These are phyloP conservation scores for Morone saxatilis DNA, from an alignment of 2,113 vertebrate genomes.

Conservation along the genomic window DNA sequence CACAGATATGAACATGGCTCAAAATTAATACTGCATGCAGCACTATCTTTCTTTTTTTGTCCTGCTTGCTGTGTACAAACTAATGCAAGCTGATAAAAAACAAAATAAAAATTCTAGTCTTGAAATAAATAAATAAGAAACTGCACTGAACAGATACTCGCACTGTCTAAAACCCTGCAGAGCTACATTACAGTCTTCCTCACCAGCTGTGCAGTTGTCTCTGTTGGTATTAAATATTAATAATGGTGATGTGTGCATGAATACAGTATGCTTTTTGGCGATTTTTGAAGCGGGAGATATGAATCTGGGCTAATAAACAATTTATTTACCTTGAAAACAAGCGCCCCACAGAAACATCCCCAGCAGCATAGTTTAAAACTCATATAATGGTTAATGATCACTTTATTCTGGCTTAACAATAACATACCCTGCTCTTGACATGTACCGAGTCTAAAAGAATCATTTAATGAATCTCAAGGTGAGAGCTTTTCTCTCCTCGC, in stretches of 20 bases:
- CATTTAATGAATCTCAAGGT: slow-evolving; percentile 5
- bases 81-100: slow-evolving; percentile 51
- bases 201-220: slow-evolving; percentile 56
- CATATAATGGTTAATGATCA: not conserved
- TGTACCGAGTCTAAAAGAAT: not conserved
- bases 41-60: slow-evolving; percentile 33
- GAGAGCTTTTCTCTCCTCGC: not conserved
- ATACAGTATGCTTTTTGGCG: slow-evolving; percentile 40
- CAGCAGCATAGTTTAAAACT: not conserved
- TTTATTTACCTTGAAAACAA: slow-evolving; percentile 21
- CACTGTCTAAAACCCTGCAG: slow-evolving; percentile 41
- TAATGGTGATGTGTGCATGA: slow-evolving; percentile 59
- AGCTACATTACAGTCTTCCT: slow-evolving; percentile 46
- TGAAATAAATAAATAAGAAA: slow-evolving; percentile 57
- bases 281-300: slow-evolving; percentile 38
- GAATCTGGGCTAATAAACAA: slow-evolving; percentile 61
- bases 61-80: slow-evolving; percentile 38
- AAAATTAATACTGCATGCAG: slow-evolving; percentile 49
- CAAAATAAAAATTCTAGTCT: slow-evolving; percentile 28
- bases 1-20: slow-evolving; percentile 51
- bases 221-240: slow-evolving; percentile 76
- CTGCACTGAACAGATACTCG: slow-evolving; percentile 5
- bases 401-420: not conserved
- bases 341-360: not conserved
- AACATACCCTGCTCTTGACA: not conserved